A percentile compares a stretch with the other conserved stretches of the same genome.
phyloP scores from a whole-genome alignment of 1,140 invertebrate genomes.

The Pseudomyrmex dendroicus region DNA sequence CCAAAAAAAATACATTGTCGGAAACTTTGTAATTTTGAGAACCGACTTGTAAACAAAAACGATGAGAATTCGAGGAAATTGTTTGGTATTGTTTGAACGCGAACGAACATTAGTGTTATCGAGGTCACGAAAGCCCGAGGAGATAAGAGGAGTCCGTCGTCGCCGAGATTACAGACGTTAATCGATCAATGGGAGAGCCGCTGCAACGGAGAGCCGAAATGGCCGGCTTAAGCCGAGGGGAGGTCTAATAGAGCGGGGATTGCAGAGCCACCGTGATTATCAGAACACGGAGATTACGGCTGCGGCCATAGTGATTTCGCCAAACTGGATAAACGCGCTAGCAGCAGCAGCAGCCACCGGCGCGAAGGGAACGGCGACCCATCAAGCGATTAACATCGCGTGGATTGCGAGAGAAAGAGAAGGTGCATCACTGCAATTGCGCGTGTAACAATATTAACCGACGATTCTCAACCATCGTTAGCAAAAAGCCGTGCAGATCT shows the following conservation, averaged over 20 bases:
- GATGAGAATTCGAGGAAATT: constrained; percentile 11
- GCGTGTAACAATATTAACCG: not conserved
- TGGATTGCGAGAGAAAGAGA: not conserved
- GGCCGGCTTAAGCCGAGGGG: constrained; percentile 31
- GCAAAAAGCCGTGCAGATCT: no score
- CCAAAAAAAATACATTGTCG: no score
- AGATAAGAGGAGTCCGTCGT: constrained; percentile 45
- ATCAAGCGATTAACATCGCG: constrained; percentile 30
- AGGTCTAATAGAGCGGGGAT: constrained; percentile 44
- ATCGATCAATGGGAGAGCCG: constrained; percentile 63
- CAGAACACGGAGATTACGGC: constrained; percentile 56
- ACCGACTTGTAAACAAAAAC: constrained; percentile 1
- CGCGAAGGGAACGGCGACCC: constrained; percentile 2
- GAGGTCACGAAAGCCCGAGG: not conserved
- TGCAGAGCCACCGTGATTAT: constrained; percentile 46
- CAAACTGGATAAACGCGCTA: constrained; percentile 46
- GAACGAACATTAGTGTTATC: not conserved
- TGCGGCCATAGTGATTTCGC: constrained; percentile 48
- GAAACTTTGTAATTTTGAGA: not conserved
- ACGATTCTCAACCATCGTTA: not conserved
- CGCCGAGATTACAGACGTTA: constrained; percentile 24
- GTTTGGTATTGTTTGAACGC: constrained; percentile 14
- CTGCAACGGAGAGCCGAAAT: constrained; percentile 31
- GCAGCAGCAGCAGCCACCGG: constrained; percentile 13
- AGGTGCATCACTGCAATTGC: not conserved